A percentile compares a stretch with the other conserved stretches of the same genome.
phyloP scores from a whole-genome alignment of 2,888 invertebrate genomes.

The Cybosia mesomella region DNA sequence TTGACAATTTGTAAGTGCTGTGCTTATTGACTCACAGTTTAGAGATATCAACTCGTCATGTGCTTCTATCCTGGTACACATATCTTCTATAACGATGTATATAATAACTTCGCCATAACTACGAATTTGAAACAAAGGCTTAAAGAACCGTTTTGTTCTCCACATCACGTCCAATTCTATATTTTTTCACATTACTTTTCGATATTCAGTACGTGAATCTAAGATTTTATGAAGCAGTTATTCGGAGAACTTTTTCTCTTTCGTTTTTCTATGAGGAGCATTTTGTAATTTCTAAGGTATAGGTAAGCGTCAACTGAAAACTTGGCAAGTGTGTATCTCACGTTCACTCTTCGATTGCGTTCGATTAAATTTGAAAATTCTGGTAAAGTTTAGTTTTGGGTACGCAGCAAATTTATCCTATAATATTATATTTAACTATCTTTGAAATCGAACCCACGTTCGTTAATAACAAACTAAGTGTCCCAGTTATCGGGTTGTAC shows the following conservation, averaged over 20 bases:
- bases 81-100: background rate
- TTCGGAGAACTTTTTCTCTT: background rate
- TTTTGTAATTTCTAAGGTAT: background rate
- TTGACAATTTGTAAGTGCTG: too few relatives aligned
- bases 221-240: slow-evolving; percentile 2
- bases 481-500: background rate
- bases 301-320: background rate
- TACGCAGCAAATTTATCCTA: background rate
- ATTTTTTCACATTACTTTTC: slow-evolving; percentile 3
- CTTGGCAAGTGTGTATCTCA: background rate
- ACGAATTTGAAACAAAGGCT: slow-evolving; percentile 1
- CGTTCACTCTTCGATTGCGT: background rate
- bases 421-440: too few relatives aligned
- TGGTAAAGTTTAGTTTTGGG: background rate
- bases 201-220: slow-evolving; percentile 4
- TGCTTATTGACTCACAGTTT: background rate
- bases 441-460: slow-evolving; percentile 1
- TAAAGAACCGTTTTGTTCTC: background rate
- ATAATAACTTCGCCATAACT: background rate
- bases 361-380: slow-evolving; percentile 1
- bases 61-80: background rate
- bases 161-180: slow-evolving; percentile 3
- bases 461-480: slow-evolving; percentile 2
- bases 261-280: background rate
- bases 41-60: background rate